Conservation (phyloP, 2,888 invertebrate species). For the Romanomermis culicivorax region DNA sequence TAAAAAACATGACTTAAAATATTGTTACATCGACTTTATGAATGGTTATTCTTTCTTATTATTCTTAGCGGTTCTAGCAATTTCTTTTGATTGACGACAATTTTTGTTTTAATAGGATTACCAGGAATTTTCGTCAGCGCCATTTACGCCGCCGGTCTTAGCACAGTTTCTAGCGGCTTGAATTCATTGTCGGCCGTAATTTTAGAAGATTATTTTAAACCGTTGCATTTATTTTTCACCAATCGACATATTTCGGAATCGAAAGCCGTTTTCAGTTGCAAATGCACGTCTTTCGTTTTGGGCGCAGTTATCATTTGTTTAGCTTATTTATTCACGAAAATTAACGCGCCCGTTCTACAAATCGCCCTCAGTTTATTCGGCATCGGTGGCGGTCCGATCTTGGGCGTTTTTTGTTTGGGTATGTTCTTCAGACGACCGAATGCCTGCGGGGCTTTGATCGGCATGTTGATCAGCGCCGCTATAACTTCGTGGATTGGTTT, state of each 20-base stretch:
- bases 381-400: conserved; percentile 21
- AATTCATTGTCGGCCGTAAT: conserved; percentile 19
- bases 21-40: no score
- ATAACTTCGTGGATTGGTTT: neutral
- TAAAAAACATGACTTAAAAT: no score
- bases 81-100: no score
- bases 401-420: conserved; percentile 17
- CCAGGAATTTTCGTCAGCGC: conserved; percentile 21
- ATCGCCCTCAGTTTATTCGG: conserved; percentile 22
- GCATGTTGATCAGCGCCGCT: neutral
- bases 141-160: conserved; percentile 18
- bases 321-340: conserved; percentile 8
- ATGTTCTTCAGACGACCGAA: neutral
- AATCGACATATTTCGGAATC: neutral
- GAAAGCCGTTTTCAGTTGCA: neutral
- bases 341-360: conserved; percentile 8
- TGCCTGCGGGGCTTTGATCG: neutral
- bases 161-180: conserved; percentile 19
- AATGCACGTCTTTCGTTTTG: no score
- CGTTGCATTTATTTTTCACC: neutral
- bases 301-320: conserved; percentile 4
- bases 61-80: no score
- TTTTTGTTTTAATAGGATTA: conserved; percentile 12
- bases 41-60: no score
- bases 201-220: conserved; percentile 18